phyloP scores from a whole-genome alignment of 2,888 invertebrate species.

The Hesperia comma region DNA sequence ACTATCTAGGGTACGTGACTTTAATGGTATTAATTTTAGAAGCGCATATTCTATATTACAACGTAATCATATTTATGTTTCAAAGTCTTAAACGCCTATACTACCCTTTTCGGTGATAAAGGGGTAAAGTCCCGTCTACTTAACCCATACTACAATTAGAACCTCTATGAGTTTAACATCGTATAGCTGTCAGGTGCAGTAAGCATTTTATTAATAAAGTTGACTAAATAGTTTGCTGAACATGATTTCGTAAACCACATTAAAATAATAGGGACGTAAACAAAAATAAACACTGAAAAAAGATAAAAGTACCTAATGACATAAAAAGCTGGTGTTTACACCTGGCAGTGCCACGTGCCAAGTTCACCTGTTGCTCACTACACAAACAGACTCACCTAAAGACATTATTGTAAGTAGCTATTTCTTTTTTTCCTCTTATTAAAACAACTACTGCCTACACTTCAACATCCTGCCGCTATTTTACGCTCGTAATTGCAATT shows the following conservation, averaged over 20 bases:
- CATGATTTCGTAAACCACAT: not conserved
- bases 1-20: too few relatives aligned
- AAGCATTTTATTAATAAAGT: too few relatives aligned
- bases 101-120: too few relatives aligned
- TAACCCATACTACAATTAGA: too few relatives aligned
- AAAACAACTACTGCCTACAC: conserved; percentile 16
- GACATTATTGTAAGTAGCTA: conserved; percentile 16
- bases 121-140: too few relatives aligned
- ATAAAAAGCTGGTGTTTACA: conserved; percentile 47
- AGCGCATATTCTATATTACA: too few relatives aligned
- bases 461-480: conserved; percentile 11
- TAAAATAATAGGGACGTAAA: not conserved
- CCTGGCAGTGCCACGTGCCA: conserved; percentile 72
- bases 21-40: too few relatives aligned
- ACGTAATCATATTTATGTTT: too few relatives aligned
- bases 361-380: conserved; percentile 68
- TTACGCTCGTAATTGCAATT: conserved; percentile 39
- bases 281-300: conserved; percentile 10
- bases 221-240: too few relatives aligned
- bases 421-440: conserved; percentile 17
- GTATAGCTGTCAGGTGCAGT: too few relatives aligned
- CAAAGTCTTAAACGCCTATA: too few relatives aligned
- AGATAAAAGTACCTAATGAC: conserved; percentile 15
- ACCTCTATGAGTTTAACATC: too few relatives aligned
- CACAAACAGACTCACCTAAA: conserved; percentile 43